Evolutionary conservation across 2,797 vertebrate genomes (phyloP).

Genomic region (Aulostomus chinensis): DNA sequence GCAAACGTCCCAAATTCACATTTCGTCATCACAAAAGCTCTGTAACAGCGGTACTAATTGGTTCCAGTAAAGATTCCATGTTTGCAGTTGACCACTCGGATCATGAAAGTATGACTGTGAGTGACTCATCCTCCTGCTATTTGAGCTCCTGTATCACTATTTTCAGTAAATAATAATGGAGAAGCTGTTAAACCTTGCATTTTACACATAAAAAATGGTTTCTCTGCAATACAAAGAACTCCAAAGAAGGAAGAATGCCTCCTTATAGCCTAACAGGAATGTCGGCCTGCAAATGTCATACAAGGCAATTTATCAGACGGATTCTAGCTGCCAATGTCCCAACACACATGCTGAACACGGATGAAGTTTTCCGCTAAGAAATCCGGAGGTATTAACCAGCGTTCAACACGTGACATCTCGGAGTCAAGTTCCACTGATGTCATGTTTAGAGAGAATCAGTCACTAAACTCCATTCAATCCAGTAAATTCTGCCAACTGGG

Average conservation of each 20-base stretch:
- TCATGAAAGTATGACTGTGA: too few relatives aligned
- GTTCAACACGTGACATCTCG: background rate
- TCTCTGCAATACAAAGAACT: constrained; percentile 37
- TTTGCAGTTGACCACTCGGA: too few relatives aligned
- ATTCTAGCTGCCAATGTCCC: too few relatives aligned
- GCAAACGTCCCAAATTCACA: too few relatives aligned
- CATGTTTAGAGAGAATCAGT: background rate
- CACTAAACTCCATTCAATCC: background rate
- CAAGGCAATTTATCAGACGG: too few relatives aligned
- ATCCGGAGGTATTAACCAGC: background rate
- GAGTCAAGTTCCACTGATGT: background rate
- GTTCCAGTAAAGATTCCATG: too few relatives aligned
- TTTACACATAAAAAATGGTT: constrained; percentile 31
- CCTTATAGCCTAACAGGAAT: constrained; percentile 38
- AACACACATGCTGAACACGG: too few relatives aligned
- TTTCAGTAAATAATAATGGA: constrained; percentile 31
- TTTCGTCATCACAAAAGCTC: too few relatives aligned
- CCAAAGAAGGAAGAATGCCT: constrained; percentile 29
- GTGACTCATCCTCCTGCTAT: too few relatives aligned
- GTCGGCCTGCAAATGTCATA: constrained; percentile 20
- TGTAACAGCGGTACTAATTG: too few relatives aligned
- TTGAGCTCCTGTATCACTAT: background rate
- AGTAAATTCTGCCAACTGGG: too few relatives aligned
- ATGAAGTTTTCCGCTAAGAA: background rate
- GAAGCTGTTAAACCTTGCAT: constrained; percentile 26